Percentiles rank a stretch among this genome's conserved stretches.
phyloP scores from a whole-genome alignment of 1,140 invertebrate genomes.

The Maconellicoccus hirsutus region DNA sequence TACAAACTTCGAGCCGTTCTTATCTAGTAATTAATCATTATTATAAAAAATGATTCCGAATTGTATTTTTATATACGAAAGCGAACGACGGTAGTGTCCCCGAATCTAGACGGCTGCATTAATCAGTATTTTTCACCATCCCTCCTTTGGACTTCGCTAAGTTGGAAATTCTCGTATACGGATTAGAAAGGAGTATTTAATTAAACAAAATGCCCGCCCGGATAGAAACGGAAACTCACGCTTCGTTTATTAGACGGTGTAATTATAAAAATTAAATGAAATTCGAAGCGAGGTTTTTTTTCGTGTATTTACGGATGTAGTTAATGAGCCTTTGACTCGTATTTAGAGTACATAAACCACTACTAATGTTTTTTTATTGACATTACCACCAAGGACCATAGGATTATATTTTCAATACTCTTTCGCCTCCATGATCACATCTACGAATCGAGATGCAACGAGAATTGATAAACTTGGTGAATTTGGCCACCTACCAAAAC shows the following conservation, averaged over 20 bases:
- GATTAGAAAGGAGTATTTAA: too few relatives aligned
- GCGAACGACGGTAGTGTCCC: conserved; percentile 10
- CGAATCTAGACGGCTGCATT: background rate
- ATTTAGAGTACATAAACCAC: background rate
- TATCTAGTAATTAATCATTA: conserved; percentile 13
- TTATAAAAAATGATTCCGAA: conserved; percentile 19
- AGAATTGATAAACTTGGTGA: too few relatives aligned
- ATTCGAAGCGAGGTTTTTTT: background rate
- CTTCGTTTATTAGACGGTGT: background rate
- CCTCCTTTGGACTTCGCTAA: background rate
- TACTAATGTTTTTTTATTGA: too few relatives aligned
- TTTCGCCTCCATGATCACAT: too few relatives aligned
- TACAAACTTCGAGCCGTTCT: conserved; percentile 18
- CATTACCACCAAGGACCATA: too few relatives aligned
- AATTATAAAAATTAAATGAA: background rate
- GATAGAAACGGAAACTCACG: too few relatives aligned
- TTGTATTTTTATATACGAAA: background rate
- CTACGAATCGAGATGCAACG: too few relatives aligned
- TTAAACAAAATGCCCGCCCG: too few relatives aligned
- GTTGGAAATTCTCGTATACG: too few relatives aligned
- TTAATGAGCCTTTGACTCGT: background rate
- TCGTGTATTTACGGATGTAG: background rate
- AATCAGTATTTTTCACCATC: conserved; percentile 7
- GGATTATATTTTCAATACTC: too few relatives aligned
- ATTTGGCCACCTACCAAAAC: too few relatives aligned